Evolutionary conservation across 2,113 vertebrate genomes (phyloP).

Genomic region (Jaculus jaculus): DNA sequence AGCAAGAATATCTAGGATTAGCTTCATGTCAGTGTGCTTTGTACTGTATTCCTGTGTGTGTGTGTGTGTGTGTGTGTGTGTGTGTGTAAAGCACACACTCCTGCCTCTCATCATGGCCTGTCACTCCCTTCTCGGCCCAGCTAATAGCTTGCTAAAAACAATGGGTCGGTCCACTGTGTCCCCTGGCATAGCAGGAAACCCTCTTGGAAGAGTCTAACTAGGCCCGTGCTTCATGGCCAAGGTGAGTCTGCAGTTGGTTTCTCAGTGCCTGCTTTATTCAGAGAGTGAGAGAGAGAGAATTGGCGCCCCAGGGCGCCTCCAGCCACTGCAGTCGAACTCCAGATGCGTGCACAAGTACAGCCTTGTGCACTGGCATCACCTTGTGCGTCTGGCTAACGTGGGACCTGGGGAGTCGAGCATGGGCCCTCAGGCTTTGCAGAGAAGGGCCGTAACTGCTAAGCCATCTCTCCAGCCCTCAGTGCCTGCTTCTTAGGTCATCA

Average conservation of each 20-base stretch:
- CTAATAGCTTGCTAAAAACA: not conserved
- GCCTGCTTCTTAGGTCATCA: not conserved
- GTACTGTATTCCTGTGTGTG: too few relatives aligned
- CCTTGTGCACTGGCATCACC: too few relatives aligned
- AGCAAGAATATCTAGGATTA: not conserved
- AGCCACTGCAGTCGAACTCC: too few relatives aligned
- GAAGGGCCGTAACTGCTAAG: too few relatives aligned
- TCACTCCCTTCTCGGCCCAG: not conserved
- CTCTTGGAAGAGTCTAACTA: not conserved
- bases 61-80: not conserved
- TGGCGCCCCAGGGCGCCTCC: too few relatives aligned
- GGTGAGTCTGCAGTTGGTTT: not conserved
- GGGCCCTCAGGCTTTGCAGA: too few relatives aligned
- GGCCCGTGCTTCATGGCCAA: not conserved
- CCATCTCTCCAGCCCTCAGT: too few relatives aligned
- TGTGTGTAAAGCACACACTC: not conserved
- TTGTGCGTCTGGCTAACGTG: too few relatives aligned
- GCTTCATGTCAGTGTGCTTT: not conserved
- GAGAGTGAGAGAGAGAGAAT: too few relatives aligned
- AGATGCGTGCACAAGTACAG: too few relatives aligned
- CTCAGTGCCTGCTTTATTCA: not conserved
- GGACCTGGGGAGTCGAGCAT: too few relatives aligned
- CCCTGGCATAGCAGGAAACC: not conserved
- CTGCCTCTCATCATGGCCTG: rapidly evolving
- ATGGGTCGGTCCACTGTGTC: not conserved